Evolutionary conservation across 2,797 vertebrate species (phyloP).

Genomic region (Centropyge bicolor): DNA sequence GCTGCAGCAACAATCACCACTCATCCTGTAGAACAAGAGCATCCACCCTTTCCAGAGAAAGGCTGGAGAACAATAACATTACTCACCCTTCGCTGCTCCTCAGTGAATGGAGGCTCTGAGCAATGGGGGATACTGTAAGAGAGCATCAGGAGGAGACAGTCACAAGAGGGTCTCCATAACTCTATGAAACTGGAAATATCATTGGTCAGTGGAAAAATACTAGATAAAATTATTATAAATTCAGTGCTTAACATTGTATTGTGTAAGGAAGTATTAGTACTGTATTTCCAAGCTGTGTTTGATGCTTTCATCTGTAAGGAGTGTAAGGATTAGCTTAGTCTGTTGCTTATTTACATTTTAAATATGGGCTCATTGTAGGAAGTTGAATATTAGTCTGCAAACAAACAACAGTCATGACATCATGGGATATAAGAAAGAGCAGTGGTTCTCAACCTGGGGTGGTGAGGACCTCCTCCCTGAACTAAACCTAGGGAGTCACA

Average conservation of each 20-base stretch:
- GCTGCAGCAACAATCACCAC: not conserved
- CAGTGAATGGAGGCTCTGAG: slow-evolving; percentile 40
- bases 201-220: not conserved
- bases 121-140: slow-evolving; percentile 51
- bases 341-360: not conserved
- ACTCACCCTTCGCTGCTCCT: slow-evolving; percentile 61
- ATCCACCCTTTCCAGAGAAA: slow-evolving; percentile 43
- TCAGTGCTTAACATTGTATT: not conserved
- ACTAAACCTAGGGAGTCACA: not conserved
- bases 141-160: not conserved
- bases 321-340: not conserved
- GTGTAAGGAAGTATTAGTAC: not conserved
- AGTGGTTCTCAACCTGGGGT: not conserved
- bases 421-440: not conserved
- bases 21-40: slow-evolving; percentile 26
- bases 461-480: not conserved
- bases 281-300: not conserved
- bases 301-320: not conserved
- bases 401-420: not conserved
- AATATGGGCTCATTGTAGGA: not conserved
- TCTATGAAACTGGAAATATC: not conserved
- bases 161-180: not conserved
- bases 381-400: not conserved
- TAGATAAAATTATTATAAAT: not conserved
- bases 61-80: slow-evolving; percentile 71